Percentiles rank a stretch among this genome's conserved stretches.
Evolutionary conservation across 1,140 invertebrate species (phyloP).

Genomic region (Odontomachus brunneus): DNA sequence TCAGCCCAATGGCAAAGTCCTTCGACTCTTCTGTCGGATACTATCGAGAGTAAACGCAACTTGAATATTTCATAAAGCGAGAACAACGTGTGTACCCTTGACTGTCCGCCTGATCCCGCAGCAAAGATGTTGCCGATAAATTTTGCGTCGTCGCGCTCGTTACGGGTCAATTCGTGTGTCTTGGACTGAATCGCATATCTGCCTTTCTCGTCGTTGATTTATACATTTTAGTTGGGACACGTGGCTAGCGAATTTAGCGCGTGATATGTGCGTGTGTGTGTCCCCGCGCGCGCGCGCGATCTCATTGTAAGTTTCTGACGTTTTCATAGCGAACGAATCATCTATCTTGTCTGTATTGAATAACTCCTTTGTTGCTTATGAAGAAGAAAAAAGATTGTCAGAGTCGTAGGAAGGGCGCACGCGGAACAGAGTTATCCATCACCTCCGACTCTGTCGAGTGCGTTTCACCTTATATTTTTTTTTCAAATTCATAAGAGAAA

Average conservation of each 20-base stretch:
- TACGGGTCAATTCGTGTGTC: slow-evolving; percentile 5
- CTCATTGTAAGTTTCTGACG: slow-evolving; percentile 8
- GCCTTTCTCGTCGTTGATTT: slow-evolving; percentile 8
- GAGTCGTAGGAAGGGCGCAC: neutral
- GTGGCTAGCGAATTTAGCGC: slow-evolving; percentile 4
- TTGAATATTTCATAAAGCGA: slow-evolving; percentile 46
- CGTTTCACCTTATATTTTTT: too few relatives aligned
- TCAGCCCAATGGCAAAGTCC: neutral
- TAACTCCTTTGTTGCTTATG: neutral
- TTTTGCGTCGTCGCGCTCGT: slow-evolving; percentile 14
- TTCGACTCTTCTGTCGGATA: neutral
- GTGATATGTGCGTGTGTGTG: neutral
- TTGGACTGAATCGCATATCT: neutral
- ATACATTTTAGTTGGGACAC: neutral
- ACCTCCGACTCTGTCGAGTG: neutral
- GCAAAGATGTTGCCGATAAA: slow-evolving; percentile 6
- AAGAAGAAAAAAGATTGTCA: slow-evolving; percentile 13
- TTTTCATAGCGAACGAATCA: neutral
- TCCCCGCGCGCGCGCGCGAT: neutral
- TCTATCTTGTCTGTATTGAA: neutral
- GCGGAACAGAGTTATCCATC: neutral
- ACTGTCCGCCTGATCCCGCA: neutral
- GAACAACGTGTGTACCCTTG: neutral
- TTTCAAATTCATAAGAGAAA: too few relatives aligned
- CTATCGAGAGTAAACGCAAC: slow-evolving; percentile 12